Evolutionary conservation across 2,888 invertebrate species (phyloP), one percentile per base, ranked within the genome.

Genomic region (Axea sp.): DNA sequence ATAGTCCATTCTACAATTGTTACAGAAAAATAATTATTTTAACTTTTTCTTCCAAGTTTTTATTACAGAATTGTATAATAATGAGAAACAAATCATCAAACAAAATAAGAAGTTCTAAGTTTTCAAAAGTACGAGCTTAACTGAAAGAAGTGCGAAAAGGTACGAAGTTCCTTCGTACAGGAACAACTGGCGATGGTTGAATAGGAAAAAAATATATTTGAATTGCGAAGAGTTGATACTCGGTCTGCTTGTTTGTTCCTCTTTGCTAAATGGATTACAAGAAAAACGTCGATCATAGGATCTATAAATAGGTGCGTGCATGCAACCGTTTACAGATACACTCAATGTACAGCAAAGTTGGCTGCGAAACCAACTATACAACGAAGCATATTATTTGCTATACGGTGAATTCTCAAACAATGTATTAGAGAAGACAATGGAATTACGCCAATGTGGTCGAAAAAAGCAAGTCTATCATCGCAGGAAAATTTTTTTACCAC

Each of bases 311-410:
- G 57, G 35, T 59, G 41, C 28, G 49, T 57, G 45, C 65, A 55
- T 65, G 67, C 67, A 57, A 19, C 37, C 35, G 55, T 55, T 41
- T 45, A 55, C 55, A 55, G 35, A 45, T 47, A 65, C 65, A 65
- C 47, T 35, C 45, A 64, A 30, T 43, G 11, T 30, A 28, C 62
- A 60, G 30, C 8, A 51, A 41, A 28, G 12, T 65, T 39, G 26
- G 28, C 15, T 17, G 49, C 14, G 12, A 9, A 47, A 30, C 65
- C 33, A 57, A 49, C 57, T 49, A 68, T 68, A 68, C 59, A 59
- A 68, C 59, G 68, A 68, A 68, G 59, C 68, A 68, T 51, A 68
- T 68, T 43, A 43, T 68, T 68, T 57, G 49, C 47, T 57, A 57
- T 67, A 67, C 39, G 19, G 33, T 67, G 47, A 57, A 28, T 22